These are phyloP conservation scores for Nymphalis c-album DNA, from an alignment of 2,888 invertebrate genomes.

Conservation along the genomic window DNA sequence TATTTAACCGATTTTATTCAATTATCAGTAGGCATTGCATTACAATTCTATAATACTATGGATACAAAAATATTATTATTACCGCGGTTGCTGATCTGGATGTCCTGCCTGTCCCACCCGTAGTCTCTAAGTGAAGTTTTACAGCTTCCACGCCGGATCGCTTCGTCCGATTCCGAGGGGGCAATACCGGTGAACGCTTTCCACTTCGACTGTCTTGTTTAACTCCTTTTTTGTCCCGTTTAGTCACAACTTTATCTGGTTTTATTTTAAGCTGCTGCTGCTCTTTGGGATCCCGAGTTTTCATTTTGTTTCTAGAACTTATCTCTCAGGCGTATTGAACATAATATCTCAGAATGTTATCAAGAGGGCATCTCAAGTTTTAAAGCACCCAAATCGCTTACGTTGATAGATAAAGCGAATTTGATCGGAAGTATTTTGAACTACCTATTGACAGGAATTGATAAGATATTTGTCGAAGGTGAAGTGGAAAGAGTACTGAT, in stretches of 20 bases:
- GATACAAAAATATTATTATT: conserved; percentile 26
- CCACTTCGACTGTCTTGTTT: conserved; percentile 40
- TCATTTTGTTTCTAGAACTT: conserved; percentile 57
- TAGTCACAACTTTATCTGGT: conserved; percentile 46
- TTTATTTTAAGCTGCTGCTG: conserved; percentile 54
- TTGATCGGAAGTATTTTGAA: conserved; percentile 33
- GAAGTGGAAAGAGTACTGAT: conserved; percentile 57
- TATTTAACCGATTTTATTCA: too few species aligned
- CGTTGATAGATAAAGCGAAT: conserved; percentile 22
- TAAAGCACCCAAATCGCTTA: conserved; percentile 10
- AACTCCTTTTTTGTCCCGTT: conserved; percentile 46
- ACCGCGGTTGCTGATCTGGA: conserved; percentile 75
- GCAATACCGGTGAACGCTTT: conserved; percentile 43
- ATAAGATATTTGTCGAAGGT: conserved; percentile 75
- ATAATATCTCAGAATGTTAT: conserved; percentile 5
- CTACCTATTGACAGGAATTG: conserved; percentile 44
- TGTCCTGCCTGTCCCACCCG: conserved; percentile 71
- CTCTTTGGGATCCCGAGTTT: conserved; percentile 59
- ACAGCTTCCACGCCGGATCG: conserved; percentile 75
- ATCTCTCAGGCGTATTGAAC: background rate
- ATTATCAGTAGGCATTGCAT: background rate
- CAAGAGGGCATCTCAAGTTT: conserved; percentile 12
- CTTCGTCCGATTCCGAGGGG: conserved; percentile 53
- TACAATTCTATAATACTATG: conserved; percentile 13
- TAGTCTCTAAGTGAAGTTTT: conserved; percentile 66